phyloP scores from a whole-genome alignment of 2,797 vertebrate species.

The Sebastes iracundus region DNA sequence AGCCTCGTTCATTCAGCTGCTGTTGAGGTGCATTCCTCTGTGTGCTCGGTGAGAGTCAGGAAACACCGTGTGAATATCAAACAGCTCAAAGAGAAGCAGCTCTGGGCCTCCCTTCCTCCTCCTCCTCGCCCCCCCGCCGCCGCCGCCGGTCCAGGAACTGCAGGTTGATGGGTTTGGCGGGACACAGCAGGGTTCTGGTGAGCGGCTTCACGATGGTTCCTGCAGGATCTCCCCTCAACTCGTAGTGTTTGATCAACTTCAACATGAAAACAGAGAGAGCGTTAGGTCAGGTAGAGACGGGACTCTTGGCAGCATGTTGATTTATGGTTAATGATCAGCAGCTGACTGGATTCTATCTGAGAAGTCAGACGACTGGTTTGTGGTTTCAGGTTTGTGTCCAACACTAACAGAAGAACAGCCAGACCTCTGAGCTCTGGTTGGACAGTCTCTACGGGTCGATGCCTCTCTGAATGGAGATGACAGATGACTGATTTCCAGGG shows the following conservation, averaged over 20 bases:
- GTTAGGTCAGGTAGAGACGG: background rate
- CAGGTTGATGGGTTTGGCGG: slow-evolving; percentile 76
- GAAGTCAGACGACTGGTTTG: background rate
- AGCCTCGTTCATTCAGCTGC: background rate
- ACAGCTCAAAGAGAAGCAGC: slow-evolving; percentile 17
- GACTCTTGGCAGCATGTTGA: too few relatives aligned
- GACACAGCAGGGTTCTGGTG: slow-evolving; percentile 82
- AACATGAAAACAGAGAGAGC: background rate
- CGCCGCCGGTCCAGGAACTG: slow-evolving; percentile 77
- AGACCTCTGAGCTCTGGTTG: background rate
- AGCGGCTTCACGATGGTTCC: slow-evolving; percentile 74
- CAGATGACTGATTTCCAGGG: background rate
- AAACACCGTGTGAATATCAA: slow-evolving; percentile 40
- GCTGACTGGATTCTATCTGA: background rate
- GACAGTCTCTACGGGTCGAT: background rate
- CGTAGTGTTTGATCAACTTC: slow-evolving; percentile 79
- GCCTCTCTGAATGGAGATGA: background rate
- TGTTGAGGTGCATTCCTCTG: background rate
- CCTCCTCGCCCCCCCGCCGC: too few relatives aligned
- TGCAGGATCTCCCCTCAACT: slow-evolving; percentile 78
- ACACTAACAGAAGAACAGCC: background rate
- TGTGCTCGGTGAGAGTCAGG: background rate
- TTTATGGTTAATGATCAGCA: slow-evolving; percentile 32
- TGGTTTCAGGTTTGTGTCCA: background rate
- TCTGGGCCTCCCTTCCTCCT: background rate